These are phyloP conservation scores for Phylloscopus whistleri DNA, from an alignment of 2,113 vertebrate species.

Conservation along the genomic window DNA sequence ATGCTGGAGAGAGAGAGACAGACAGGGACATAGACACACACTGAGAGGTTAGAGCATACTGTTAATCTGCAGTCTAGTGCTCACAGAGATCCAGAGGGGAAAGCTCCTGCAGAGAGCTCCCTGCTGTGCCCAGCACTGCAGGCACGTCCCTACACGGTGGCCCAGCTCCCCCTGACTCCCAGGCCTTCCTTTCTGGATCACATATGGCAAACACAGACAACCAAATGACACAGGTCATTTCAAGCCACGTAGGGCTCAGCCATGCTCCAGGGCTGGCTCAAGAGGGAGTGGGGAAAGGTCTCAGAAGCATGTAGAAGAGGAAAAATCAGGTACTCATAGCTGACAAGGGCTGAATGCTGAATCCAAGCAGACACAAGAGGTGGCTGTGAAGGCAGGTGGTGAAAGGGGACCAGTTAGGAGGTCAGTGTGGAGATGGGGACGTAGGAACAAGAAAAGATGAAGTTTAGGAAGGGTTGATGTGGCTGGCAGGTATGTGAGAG, in stretches of 20 bases:
- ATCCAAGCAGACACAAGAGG: background rate
- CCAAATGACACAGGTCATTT: background rate
- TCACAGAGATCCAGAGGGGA: constrained; percentile 36
- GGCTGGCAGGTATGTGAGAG: background rate
- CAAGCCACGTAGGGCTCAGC: background rate
- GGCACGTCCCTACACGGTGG: background rate
- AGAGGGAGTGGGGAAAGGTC: background rate
- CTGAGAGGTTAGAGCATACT: constrained; percentile 3
- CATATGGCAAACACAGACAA: background rate
- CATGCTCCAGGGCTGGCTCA: background rate
- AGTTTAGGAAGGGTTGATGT: constrained; percentile 19
- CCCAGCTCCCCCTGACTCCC: background rate
- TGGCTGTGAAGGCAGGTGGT: background rate
- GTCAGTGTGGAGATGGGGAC: background rate
- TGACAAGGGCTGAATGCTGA: background rate
- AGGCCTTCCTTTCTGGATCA: constrained; percentile 38
- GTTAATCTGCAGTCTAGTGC: constrained; percentile 23
- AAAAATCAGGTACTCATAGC: background rate
- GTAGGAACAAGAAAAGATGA: background rate
- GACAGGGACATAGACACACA: constrained; percentile 45
- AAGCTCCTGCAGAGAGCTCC: background rate
- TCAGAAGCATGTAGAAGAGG: background rate
- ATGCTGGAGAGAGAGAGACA: constrained; percentile 76
- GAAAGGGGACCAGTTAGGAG: background rate
- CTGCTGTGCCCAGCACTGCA: background rate